Evolutionary conservation across 1,140 invertebrate genomes (phyloP).

Genomic region (Hormaphis cornu): DNA sequence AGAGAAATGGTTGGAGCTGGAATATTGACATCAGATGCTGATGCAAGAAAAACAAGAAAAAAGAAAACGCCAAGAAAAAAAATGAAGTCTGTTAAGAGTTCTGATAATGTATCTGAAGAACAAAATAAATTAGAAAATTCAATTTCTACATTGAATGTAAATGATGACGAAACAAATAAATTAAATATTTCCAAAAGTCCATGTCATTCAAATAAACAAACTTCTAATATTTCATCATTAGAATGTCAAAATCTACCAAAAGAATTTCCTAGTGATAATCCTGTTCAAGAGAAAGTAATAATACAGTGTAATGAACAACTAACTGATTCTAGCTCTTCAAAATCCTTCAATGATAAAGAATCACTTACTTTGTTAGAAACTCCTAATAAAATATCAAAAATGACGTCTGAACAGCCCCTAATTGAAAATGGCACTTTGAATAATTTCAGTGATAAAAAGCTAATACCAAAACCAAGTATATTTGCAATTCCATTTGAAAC

Average conservation of each 20-base stretch:
- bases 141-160: background rate
- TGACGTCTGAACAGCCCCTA: background rate
- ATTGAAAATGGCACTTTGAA: background rate
- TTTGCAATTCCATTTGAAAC: background rate
- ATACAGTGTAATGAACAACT: background rate
- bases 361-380: background rate
- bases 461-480: background rate
- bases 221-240: background rate
- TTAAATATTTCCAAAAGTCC: background rate
- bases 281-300: background rate
- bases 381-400: background rate
- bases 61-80: slow-evolving; percentile 20
- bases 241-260: background rate
- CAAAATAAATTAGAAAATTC: background rate
- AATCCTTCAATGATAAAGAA: background rate
- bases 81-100: background rate
- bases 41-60: slow-evolving; percentile 19
- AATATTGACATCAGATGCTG: slow-evolving; percentile 22
- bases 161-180: background rate
- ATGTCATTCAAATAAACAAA: background rate
- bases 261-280: background rate
- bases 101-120: background rate
- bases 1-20: slow-evolving; percentile 27
- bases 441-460: background rate
- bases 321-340: background rate